A percentile compares a stretch with the other conserved stretches of the same genome.
These are phyloP conservation scores for Alcedo atthis DNA, from an alignment of 2,797 vertebrate species.

Conservation along the genomic window DNA sequence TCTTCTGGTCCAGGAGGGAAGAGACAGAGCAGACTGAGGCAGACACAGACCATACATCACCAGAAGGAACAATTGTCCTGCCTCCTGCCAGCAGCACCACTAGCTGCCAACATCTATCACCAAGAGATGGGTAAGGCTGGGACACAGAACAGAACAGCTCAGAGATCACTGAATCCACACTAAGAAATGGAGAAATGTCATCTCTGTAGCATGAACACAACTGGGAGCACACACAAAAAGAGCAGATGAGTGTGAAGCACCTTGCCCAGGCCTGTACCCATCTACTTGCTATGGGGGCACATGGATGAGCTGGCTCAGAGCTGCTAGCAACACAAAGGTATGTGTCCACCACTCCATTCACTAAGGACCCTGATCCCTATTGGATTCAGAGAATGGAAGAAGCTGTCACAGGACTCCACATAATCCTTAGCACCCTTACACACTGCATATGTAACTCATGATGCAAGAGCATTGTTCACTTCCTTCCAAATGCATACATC, in stretches of 20 bases:
- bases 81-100: neutral
- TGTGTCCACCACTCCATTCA: neutral
- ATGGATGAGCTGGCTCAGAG: neutral
- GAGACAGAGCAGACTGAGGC: neutral
- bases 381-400: neutral
- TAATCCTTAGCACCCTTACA: neutral
- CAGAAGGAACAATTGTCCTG: neutral
- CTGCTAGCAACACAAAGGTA: neutral
- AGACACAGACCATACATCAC: neutral
- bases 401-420: neutral
- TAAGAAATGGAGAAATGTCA: neutral
- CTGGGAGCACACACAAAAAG: neutral
- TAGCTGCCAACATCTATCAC: neutral
- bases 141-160: neutral
- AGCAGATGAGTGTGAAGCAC: neutral
- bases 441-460: neutral
- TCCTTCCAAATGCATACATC: rapidly evolving
- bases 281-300: rapidly evolving
- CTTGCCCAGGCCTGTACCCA: rapidly evolving
- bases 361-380: neutral
- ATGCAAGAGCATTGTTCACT: neutral
- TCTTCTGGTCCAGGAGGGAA: neutral
- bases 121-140: neutral
- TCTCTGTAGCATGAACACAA: neutral
- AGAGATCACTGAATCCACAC: neutral